Percentiles rank a stretch among this genome's conserved stretches.
Evolutionary conservation across 2,888 invertebrate species (phyloP).

Genomic region (Caenorhabditis sulstoni): DNA sequence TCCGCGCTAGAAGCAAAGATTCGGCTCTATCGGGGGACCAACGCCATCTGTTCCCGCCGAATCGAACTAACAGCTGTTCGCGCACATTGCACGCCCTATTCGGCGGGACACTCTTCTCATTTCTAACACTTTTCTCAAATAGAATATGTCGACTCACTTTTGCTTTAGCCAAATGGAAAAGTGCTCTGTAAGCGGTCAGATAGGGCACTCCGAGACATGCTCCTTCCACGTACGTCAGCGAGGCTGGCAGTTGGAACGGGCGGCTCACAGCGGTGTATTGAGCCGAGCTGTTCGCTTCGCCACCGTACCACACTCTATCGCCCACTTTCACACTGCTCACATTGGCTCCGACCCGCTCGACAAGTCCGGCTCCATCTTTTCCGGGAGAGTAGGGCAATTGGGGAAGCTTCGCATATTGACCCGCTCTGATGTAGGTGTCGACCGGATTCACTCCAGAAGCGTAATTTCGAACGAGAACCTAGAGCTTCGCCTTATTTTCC

Average conservation of each 20-base stretch:
- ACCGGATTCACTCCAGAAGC: slow-evolving; percentile 84
- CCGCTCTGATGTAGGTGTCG: slow-evolving; percentile 84
- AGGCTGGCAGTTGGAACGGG: slow-evolving; percentile 77
- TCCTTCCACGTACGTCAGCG: slow-evolving; percentile 83
- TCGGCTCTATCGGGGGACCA: slow-evolving; percentile 6
- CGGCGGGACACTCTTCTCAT: neutral
- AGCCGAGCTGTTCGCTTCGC: slow-evolving; percentile 80
- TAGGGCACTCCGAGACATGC: slow-evolving; percentile 84
- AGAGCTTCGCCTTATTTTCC: slow-evolving; percentile 11
- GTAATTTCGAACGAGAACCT: slow-evolving; percentile 83
- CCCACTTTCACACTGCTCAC: slow-evolving; percentile 69
- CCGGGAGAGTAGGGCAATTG: slow-evolving; percentile 83
- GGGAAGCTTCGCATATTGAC: slow-evolving; percentile 82
- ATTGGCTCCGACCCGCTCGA: slow-evolving; percentile 79
- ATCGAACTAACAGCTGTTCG: slow-evolving; percentile 12
- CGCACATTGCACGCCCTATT: neutral
- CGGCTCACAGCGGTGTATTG: slow-evolving; percentile 82
- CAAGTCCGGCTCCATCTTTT: slow-evolving; percentile 83
- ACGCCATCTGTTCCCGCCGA: slow-evolving; percentile 15
- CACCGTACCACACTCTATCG: slow-evolving; percentile 77
- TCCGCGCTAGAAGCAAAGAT: slow-evolving; percentile 33
- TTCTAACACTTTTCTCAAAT: neutral
- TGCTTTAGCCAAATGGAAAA: slow-evolving; percentile 79
- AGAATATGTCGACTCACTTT: slow-evolving; percentile 26
- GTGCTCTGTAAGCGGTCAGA: slow-evolving; percentile 84